A percentile compares a stretch with the other conserved stretches of the same genome.
Conservation (phyloP, 2,797 vertebrate genomes). For the Poecilia gillii region DNA sequence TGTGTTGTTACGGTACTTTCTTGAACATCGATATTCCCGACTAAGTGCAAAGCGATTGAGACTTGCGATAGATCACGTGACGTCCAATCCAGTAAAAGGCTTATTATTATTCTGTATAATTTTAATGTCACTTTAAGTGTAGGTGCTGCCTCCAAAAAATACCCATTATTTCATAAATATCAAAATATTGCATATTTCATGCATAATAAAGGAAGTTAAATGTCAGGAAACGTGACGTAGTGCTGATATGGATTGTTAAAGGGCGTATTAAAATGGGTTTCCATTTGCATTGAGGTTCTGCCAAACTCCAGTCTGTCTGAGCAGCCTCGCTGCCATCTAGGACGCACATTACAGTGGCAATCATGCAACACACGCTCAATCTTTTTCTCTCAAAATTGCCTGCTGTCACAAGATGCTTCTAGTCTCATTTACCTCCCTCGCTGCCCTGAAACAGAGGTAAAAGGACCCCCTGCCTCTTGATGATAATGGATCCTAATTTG, state of each 20-base stretch:
- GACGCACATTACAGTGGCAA: slow-evolving; percentile 49
- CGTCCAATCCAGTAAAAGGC: no score
- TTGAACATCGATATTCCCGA: no score
- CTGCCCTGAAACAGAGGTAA: slow-evolving; percentile 45
- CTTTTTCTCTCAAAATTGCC: slow-evolving; percentile 57
- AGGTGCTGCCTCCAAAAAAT: not conserved
- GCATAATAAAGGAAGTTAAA: not conserved
- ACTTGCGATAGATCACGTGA: no score
- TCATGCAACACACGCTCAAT: slow-evolving; percentile 53
- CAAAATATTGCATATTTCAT: not conserved
- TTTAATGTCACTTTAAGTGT: not conserved
- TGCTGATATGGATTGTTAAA: not conserved
- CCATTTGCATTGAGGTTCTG: slow-evolving; percentile 15
- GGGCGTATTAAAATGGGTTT: slow-evolving; percentile 8
- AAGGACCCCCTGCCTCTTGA: slow-evolving; percentile 49
- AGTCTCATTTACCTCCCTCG: slow-evolving; percentile 55
- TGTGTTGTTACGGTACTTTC: no score
- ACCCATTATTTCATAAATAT: not conserved
- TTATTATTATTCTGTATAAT: not conserved
- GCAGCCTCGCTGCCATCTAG: slow-evolving; percentile 42
- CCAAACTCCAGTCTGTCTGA: slow-evolving; percentile 31
- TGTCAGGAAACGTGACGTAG: not conserved
- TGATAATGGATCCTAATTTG: slow-evolving; percentile 77
- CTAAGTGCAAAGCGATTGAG: no score
- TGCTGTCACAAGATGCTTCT: slow-evolving; percentile 62